Percentiles rank a stretch among this genome's conserved stretches.
These are phyloP conservation scores for Argentina silus DNA, from an alignment of 2,797 vertebrate genomes.

Conservation along the genomic window DNA sequence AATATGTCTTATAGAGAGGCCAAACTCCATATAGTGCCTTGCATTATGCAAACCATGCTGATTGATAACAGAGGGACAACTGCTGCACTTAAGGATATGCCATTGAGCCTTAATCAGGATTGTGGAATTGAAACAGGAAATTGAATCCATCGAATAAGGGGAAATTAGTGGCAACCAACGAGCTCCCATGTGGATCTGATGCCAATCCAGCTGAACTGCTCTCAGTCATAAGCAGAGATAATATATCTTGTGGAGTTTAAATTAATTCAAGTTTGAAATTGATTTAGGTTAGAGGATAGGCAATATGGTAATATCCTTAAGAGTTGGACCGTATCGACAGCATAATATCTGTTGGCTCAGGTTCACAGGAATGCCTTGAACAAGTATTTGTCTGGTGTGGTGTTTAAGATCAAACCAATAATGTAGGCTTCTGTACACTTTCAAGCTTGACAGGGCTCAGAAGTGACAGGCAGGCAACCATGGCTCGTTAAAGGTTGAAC, in stretches of 20 bases:
- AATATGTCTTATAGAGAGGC: background rate
- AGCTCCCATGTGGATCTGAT: slow-evolving; percentile 19
- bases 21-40: background rate
- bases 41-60: slow-evolving; percentile 1
- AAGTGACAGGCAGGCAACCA: too few relatives aligned
- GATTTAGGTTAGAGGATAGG: slow-evolving; percentile 6
- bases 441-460: too few relatives aligned
- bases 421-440: too few relatives aligned
- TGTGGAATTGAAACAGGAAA: slow-evolving; percentile 18
- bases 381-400: too few relatives aligned
- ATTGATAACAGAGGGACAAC: slow-evolving; percentile 27
- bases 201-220: background rate
- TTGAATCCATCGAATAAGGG: background rate
- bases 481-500: background rate
- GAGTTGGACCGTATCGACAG: background rate
- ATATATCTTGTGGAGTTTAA: slow-evolving; percentile 15
- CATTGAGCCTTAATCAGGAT: slow-evolving; percentile 15
- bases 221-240: slow-evolving; percentile 20
- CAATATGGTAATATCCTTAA: background rate
- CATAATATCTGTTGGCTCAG: background rate
- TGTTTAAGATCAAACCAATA: too few relatives aligned
- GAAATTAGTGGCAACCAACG: slow-evolving; percentile 24
- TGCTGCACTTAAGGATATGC: slow-evolving; percentile 30
- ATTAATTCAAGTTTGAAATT: slow-evolving; percentile 5
- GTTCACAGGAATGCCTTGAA: too few relatives aligned